A percentile compares a stretch with the other conserved stretches of the same genome.
Conservation (phyloP, 2,888 invertebrate species). For the Lasioglossum vierecki region DNA sequence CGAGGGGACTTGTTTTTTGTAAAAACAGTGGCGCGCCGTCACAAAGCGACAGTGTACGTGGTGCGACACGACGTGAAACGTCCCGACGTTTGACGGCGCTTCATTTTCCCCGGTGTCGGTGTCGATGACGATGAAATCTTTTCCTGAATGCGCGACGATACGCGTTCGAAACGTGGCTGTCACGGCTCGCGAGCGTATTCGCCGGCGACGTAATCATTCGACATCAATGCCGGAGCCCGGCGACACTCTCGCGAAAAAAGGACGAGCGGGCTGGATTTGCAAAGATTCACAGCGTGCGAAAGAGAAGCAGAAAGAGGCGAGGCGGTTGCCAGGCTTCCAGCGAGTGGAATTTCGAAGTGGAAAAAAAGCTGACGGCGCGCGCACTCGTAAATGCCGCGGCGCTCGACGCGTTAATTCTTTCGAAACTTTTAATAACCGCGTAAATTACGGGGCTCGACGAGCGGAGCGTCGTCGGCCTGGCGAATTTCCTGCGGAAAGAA, state of each 20-base stretch:
- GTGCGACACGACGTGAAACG: background rate
- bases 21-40: background rate
- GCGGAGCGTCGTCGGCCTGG: background rate
- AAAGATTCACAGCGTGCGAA: background rate
- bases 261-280: background rate
- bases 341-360: background rate
- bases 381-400: background rate
- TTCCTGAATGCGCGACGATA: background rate
- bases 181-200: background rate
- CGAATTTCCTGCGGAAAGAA: background rate
- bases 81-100: constrained; percentile 28
- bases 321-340: background rate
- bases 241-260: background rate
- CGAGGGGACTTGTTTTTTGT: background rate
- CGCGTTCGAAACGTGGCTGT: background rate
- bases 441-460: background rate
- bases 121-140: constrained; percentile 23
- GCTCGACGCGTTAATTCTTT: constrained; percentile 34
- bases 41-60: background rate
- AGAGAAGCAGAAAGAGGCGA: background rate
- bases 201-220: background rate
- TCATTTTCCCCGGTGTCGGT: constrained; percentile 31
- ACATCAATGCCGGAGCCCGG: background rate
- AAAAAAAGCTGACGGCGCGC: background rate
- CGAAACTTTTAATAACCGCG: constrained; percentile 34